Evolutionary conservation across 2,888 invertebrate species (phyloP), one percentile per base, ranked within the genome.

Genomic region (Dicranocentrus wangi): DNA sequence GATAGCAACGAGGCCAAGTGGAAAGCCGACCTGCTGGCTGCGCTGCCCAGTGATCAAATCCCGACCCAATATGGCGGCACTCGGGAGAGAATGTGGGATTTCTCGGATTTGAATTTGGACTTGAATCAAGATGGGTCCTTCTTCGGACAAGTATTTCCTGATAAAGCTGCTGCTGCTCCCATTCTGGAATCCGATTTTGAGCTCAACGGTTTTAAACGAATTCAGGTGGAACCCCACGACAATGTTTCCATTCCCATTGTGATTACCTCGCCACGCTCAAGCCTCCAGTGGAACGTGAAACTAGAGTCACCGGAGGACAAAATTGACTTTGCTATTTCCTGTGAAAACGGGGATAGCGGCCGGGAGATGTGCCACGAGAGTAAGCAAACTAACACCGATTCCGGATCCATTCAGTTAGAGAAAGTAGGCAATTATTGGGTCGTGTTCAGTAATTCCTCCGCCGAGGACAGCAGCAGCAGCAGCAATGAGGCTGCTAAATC

Each of bases 41-140:
- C 43, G 21, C 28, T 79, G 8, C 82, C 82, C 5, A 21, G 19
- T 8, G 73, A 72, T 5, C 75, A 73, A 65, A 60, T 82, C 2
- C 82, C 82, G 2, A 43, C 53, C 1, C 47, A 63, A 0, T 82
- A 75, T 28, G 82, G 82, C 1, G 82, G 82, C n/a, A 82, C 58
- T 7, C 42, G 58, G 15, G 15, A 58, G 0, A 25, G 17, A 23
- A 42, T 23, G 17, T 71, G 73, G 60, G 68, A 82, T 13, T 19
- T 81, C 15, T 19, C 32, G 0, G 71, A 81, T 19, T 10, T 76
- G 2, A 61, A 65, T 5, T 39, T 58, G 10, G 58, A 68, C 47
- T 53, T 71, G 19, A 15, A 58, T 19, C 58, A 65, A 17, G 76
- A 77, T 60, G 71, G 60, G 0, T 25, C 42, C 53, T 66, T 75